Evolutionary conservation across 2,888 invertebrate genomes (phyloP).

Genomic region (Orthosia incerta): DNA sequence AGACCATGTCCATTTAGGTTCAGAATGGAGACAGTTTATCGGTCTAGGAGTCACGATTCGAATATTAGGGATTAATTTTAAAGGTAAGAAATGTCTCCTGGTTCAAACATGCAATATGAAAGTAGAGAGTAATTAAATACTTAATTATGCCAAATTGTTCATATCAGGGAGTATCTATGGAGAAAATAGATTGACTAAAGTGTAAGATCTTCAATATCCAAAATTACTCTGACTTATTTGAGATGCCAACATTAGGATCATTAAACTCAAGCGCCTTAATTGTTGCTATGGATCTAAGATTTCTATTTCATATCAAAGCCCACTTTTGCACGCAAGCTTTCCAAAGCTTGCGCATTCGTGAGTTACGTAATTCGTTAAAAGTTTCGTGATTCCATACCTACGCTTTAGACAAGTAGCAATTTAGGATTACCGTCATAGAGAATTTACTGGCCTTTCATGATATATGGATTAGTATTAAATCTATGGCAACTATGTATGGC

Average conservation of each 20-base stretch:
- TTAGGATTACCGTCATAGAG: conserved; percentile 11
- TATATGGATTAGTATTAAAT: conserved; percentile 6
- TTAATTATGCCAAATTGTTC: too few relatives aligned
- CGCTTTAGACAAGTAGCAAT: conserved; percentile 21
- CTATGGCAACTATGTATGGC: not conserved
- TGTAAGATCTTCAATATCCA: not conserved
- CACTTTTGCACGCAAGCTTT: not conserved
- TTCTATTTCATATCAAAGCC: conserved; percentile 1
- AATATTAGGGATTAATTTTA: not conserved
- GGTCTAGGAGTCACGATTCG: conserved; percentile 33
- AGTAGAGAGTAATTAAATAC: not conserved
- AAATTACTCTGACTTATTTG: not conserved
- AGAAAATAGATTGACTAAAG: not conserved
- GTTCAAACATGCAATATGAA: not conserved
- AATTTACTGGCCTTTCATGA: conserved; percentile 26
- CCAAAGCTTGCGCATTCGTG: conserved; percentile 18
- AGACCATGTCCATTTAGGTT: conserved; percentile 27
- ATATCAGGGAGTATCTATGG: too few relatives aligned
- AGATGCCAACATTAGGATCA: not conserved
- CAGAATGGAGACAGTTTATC: conserved; percentile 25
- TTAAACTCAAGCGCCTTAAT: too few relatives aligned
- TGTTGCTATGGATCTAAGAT: not conserved
- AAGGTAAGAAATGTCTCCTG: conserved; percentile 8
- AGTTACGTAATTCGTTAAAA: conserved; percentile 28
- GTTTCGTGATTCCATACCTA: conserved; percentile 22